phyloP scores from a whole-genome alignment of 1,140 invertebrate species.

The Halotydeus destructor region DNA sequence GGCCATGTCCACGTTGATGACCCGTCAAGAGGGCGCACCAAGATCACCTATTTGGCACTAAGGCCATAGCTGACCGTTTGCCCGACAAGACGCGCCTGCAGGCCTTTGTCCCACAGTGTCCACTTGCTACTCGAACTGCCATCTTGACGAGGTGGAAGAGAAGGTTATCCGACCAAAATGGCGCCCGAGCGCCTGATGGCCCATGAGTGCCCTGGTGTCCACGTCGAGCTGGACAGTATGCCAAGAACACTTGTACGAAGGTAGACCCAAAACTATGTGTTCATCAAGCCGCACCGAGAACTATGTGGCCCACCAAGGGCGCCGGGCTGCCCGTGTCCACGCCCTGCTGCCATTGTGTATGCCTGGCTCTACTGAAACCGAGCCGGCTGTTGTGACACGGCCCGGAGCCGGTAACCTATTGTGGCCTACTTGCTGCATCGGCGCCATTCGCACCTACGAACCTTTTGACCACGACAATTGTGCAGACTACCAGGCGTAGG shows the following conservation, averaged over 20 bases:
- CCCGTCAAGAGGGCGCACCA: conserved; percentile 17
- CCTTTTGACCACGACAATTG: background rate
- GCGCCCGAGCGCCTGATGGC: background rate
- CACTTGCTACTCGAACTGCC: conserved; percentile 28
- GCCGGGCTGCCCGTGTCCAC: conserved; percentile 45
- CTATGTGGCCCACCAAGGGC: conserved; percentile 33
- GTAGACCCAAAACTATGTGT: conserved; percentile 64
- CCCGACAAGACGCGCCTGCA: conserved; percentile 12
- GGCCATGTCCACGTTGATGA: conserved; percentile 29
- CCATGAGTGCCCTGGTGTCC: too few relatives aligned
- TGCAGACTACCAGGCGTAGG: background rate
- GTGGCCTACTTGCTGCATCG: too few relatives aligned
- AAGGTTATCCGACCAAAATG: conserved; percentile 42
- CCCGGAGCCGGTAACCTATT: too few relatives aligned
- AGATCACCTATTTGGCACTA: background rate
- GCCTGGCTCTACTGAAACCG: conserved; percentile 74
- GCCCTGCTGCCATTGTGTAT: conserved; percentile 76
- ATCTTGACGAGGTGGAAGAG: conserved; percentile 27
- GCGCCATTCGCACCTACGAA: background rate
- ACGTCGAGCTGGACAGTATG: too few relatives aligned
- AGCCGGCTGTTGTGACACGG: conserved; percentile 81
- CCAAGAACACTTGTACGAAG: too few relatives aligned
- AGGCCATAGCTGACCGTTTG: background rate
- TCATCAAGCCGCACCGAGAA: conserved; percentile 55
- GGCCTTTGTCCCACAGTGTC: conserved; percentile 19